Evolutionary conservation across 2,797 vertebrate species (phyloP), one percentile per base, ranked within the genome.

Genomic region (Pseudotriccus pelzelni): DNA sequence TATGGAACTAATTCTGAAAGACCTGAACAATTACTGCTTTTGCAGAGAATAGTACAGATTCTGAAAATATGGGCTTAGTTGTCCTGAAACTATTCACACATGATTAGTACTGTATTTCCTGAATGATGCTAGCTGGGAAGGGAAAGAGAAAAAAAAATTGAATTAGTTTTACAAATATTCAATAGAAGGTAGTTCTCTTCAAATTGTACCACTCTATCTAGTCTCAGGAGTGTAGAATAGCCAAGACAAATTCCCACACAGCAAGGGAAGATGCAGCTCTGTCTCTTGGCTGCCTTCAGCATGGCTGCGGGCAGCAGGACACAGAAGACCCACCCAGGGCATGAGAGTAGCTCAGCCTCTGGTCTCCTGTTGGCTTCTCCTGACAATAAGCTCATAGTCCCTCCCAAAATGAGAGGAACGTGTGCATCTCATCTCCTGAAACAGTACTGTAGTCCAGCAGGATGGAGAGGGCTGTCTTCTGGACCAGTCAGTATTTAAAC

Each of bases 1-100:
- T 73, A 94, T 89, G 96, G 88, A 93, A 94, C 64, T 87, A 96
- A 96, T 95, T 94, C 87, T 83, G 25, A 80, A 83, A 91, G 74
- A 94, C 93, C 93, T 94, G 93, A 93, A 90, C 52, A 94, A 94
- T 92, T 76, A 90, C 58, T 84, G 81, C 73, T 93, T 93, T 85
- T 94, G 70, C 68, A 93, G 64, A 93, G 75, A 95, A 94, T 87
- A 93, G 80, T 89, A 49, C 52, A 87, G 78, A 70, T 52, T 87
- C 80, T 88, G 39, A 28, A 88, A 96, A 95, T 93, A 64, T 89
- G 89, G 62, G 84, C 90, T 89, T 56, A 68, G 60, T 94, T 92
- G 86, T 60, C 34, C 84, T 80, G 47, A 85, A 90, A 67, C 60
- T 90, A 77, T 90, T 90, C 56, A 74, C 75, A 84, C 30, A 5